phyloP scores from a whole-genome alignment of 1,140 invertebrate species.

The Linepithema humile region DNA sequence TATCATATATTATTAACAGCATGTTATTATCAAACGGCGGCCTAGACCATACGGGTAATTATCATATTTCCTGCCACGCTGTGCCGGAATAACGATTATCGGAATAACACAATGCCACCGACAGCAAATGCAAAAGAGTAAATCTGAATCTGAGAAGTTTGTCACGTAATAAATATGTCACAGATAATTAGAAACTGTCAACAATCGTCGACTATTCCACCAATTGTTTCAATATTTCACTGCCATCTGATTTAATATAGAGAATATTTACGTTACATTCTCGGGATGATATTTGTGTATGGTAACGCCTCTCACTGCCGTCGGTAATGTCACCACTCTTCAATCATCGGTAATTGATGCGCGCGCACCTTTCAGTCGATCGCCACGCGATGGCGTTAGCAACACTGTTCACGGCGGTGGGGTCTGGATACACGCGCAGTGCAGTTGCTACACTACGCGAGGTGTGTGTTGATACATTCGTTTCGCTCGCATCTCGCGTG shows the following conservation, averaged over 20 bases:
- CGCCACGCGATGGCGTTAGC: not conserved
- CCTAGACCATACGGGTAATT: constrained; percentile 74
- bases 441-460: not conserved
- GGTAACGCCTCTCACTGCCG: no score
- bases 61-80: constrained; percentile 77
- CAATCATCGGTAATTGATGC: no score
- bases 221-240: not conserved
- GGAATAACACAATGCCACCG: constrained; percentile 6
- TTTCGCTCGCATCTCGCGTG: not conserved
- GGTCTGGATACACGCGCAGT: not conserved
- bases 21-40: constrained; percentile 75
- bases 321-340: no score
- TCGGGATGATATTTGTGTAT: no score
- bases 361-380: no score
- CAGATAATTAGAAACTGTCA: not conserved
- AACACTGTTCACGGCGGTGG: not conserved
- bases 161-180: not conserved
- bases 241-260: not conserved
- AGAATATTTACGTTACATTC: not conserved
- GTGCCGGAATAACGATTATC: constrained; percentile 51
- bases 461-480: not conserved
- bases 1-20: constrained; percentile 76
- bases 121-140: not conserved
- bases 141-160: not conserved
- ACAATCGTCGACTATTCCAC: no score